Conservation (phyloP, 2,797 vertebrate species). For the Numenius phaeopus region DNA sequence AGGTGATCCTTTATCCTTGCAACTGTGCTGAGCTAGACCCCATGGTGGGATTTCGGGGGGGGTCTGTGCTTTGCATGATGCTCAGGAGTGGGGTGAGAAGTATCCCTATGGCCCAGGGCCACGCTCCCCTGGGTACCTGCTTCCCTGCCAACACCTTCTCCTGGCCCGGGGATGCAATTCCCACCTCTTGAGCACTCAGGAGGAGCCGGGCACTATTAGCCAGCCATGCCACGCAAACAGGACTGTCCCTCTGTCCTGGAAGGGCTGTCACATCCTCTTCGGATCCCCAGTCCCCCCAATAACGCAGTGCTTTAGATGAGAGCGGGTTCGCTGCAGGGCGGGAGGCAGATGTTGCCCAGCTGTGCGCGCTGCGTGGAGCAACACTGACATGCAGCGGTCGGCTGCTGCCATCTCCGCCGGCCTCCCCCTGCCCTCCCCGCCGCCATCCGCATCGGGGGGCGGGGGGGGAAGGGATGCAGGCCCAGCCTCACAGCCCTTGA, state of each 20-base stretch:
- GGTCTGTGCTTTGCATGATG: background rate
- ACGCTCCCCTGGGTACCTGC: fast-evolving
- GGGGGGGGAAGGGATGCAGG: background rate
- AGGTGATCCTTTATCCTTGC: background rate
- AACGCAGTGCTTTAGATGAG: fast-evolving
- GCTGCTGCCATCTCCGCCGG: background rate
- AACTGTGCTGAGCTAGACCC: fast-evolving
- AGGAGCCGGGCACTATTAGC: fast-evolving
- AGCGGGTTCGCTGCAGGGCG: fast-evolving
- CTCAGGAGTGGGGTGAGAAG: background rate
- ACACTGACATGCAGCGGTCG: conserved; percentile 49
- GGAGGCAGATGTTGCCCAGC: conserved; percentile 51
- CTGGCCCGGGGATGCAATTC: fast-evolving
- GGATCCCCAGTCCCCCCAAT: fast-evolving
- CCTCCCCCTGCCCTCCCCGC: background rate
- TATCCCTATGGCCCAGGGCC: background rate
- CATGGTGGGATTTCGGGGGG: background rate
- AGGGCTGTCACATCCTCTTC: background rate
- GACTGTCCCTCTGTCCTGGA: fast-evolving
- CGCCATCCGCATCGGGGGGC: background rate
- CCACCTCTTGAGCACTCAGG: background rate
- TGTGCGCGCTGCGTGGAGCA: background rate
- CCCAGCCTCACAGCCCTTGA: background rate
- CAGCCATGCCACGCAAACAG: background rate
- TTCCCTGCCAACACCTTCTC: background rate